Base-by-base conservation (phyloP, 1,140 invertebrate species). In the Trichonephila clavipes region DNA sequence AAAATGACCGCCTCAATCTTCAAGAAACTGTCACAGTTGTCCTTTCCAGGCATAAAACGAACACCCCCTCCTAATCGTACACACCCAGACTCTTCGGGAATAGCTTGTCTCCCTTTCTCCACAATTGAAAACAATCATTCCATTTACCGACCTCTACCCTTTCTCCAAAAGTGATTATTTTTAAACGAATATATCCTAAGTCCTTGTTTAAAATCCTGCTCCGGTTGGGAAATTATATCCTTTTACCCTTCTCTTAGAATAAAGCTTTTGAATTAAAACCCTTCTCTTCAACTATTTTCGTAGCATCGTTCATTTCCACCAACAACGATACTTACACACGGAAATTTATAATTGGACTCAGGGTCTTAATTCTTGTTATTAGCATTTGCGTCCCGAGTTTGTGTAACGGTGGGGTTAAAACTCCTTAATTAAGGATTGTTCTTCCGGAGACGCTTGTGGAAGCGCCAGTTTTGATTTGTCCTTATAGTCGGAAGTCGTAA, bases 291-390 rank as follows among this genome's bases (percentile, higher is more conserved):
- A 34, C 24, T 18, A 77, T 40, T 18, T 34, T 69, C 66, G n/a
- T 24, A 24, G 66, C 66, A 69, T 69, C 66, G n/a, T 69, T 69
- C 66, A 69, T 69, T 69, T 58, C 81, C 81, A n/a, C 81, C 81
- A n/a, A 28, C 28, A 34, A 64, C n/a, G 69, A 59, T 81, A 90
- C 64, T 90, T 90, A 77, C 66, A 90, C 87, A 40, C 18, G 72
- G 69, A 82, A 40, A 90, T 81, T 90, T 90, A 90, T 90, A 90
- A 90, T 82, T 90, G 89, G 89, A 21, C 89, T 90, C 61, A 90
- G 72, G 66, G 10, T 51, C 72, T 90, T 77, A 90, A 77, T 90
- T 77, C 51, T 77, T 16, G 66, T 90, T 90, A 90, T 90, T 90
- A 81, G 89, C 64, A 64, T 88, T 62, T 44, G 64, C 24, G 24